A percentile compares a stretch with the other conserved stretches of the same genome.
Evolutionary conservation across 2,888 invertebrate genomes (phyloP).

Genomic region (Tineola bisselliella): DNA sequence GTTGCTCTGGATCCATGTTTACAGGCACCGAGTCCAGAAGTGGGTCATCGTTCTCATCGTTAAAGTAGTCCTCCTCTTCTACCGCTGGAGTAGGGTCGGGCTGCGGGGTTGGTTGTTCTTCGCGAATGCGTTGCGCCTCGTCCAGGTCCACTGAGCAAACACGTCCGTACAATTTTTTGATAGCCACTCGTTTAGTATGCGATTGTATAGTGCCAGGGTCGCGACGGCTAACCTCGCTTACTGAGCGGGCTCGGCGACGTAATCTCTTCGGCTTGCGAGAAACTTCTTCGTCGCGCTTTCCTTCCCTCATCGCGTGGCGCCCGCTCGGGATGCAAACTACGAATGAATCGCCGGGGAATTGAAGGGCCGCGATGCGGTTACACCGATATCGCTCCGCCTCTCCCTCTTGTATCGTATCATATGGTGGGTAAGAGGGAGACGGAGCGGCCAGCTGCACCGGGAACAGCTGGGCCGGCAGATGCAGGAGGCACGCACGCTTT

Average conservation of each 20-base stretch:
- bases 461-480: conserved; percentile 64
- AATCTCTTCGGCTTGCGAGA: conserved; percentile 36
- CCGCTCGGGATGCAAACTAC: conserved; percentile 52
- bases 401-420: conserved; percentile 21
- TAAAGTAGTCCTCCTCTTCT: not conserved
- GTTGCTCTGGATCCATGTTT: conserved; percentile 55
- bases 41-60: conserved; percentile 40
- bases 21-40: conserved; percentile 49
- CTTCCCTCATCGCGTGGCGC: conserved; percentile 20
- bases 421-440: conserved; percentile 36
- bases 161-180: conserved; percentile 47
- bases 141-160: conserved; percentile 36
- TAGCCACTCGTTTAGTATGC: conserved; percentile 34
- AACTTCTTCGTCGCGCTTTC: conserved; percentile 37
- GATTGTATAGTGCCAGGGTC: not conserved
- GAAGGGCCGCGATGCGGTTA: conserved; percentile 51
- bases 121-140: conserved; percentile 15
- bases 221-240: conserved; percentile 15
- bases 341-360: conserved; percentile 51
- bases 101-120: conserved; percentile 9
- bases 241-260: conserved; percentile 44
- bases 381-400: conserved; percentile 34
- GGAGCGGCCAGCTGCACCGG: conserved; percentile 47
- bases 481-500: conserved; percentile 63
- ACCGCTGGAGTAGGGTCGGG: not conserved